Evolutionary conservation across 92 coral and sea anemone genomes (phyloP), one percentile per base, ranked within the genome.

Genomic region (Zoanthus solanderi): DNA sequence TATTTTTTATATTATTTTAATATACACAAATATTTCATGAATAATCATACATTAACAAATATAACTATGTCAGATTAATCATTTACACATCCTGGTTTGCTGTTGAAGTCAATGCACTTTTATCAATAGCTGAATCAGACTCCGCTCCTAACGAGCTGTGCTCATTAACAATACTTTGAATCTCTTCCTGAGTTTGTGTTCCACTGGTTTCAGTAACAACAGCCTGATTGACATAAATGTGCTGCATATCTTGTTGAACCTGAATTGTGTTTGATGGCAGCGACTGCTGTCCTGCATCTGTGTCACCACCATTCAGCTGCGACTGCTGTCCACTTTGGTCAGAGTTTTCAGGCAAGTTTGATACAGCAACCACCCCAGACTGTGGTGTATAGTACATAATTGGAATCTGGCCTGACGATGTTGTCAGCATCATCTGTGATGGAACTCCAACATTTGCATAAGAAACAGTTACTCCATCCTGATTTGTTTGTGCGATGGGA

Each of bases 371-470:
- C 48, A 92, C 83, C 31, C 97, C 97, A 32, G 94, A 92, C 53
- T 94, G 98, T 8, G 96, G 93, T 0, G 98, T 87, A 37, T 95
- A 95, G 86, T 95, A 95, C 98, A 95, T 93, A 6, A 95, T 94
- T 3, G 98, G 98, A 66, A 95, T 93, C 71, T 95, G 98, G 17
- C 98, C 94, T 16, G 94, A 92, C 78, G 94, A 94, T 0, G 98
- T 91, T 14, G 94, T 83, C 68, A 95, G 75, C 98, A 94, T 94
- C 97, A 94, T 94, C 52, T 95, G 93, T 17, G 98, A 88, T 7
- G 98, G 96, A 73, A 95, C 95, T 13, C 85, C 85, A 53, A 93
- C 94, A 83, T 90, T 90, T 32, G 94, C 94, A 16, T 93, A 94
- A 17, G 98, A 95, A 0, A 94, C 96, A 50, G 93, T 95, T 23